Conservation (phyloP, 2,888 invertebrate species). For the Apodemia zela region DNA sequence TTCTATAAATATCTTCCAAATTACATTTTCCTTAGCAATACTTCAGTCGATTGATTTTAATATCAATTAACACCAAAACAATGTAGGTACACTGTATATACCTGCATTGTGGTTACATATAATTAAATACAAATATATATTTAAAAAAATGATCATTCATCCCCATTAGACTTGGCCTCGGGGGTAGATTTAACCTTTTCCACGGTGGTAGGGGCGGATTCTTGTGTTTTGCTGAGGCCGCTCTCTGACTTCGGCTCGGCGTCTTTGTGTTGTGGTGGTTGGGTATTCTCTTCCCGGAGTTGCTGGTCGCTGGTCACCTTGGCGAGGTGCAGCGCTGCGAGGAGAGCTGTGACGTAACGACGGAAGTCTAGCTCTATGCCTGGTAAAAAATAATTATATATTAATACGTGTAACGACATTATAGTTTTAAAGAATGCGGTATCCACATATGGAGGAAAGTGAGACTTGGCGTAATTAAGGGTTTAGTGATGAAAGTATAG, state of each 20-base stretch:
- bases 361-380: constrained; percentile 67
- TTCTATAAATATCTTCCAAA: constrained; percentile 6
- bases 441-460: no score
- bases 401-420: not conserved
- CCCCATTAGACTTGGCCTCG: constrained; percentile 56
- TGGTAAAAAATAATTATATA: constrained; percentile 31
- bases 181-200: constrained; percentile 59
- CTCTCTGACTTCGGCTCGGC: constrained; percentile 37
- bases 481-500: no score
- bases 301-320: constrained; percentile 62
- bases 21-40: constrained; percentile 14
- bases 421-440: no score
- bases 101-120: constrained; percentile 47
- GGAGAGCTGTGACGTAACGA: constrained; percentile 63
- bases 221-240: constrained; percentile 32
- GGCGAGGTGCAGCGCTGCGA: constrained; percentile 68
- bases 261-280: constrained; percentile 34
- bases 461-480: no score
- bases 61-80: constrained; percentile 55
- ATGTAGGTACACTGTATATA: constrained; percentile 50
- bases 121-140: constrained; percentile 31
- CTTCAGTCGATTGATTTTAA: constrained; percentile 2
- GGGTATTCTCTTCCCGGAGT: constrained; percentile 41
- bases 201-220: constrained; percentile 52
- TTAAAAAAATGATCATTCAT: constrained; percentile 34